phyloP scores from a whole-genome alignment of 2,113 vertebrate species.

The Marmota monax region DNA sequence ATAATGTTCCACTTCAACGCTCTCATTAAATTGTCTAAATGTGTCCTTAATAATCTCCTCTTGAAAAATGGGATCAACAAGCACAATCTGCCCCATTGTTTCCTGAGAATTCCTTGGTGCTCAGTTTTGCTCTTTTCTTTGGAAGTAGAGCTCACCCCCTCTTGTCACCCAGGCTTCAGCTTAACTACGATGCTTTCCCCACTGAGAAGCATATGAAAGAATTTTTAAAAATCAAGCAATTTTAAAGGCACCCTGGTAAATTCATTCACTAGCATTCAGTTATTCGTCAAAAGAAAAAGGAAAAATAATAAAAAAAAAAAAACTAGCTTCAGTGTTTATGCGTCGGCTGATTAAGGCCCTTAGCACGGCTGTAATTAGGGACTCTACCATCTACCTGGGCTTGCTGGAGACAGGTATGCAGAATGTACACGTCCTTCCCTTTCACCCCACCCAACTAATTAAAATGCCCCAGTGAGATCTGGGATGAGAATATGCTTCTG shows the following conservation, averaged over 20 bases:
- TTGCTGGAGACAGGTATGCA: fast-evolving
- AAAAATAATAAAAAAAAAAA: background rate
- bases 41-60: background rate
- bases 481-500: background rate
- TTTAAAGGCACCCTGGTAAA: conserved; percentile 5
- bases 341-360: background rate
- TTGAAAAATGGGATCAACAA: background rate
- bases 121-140: background rate
- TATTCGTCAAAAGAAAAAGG: background rate
- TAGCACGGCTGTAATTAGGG: background rate
- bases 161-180: background rate
- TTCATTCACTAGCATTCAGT: background rate
- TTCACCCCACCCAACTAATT: background rate
- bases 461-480: conserved; percentile 6
- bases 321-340: background rate
- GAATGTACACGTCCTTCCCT: fast-evolving
- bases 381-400: background rate
- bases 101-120: background rate
- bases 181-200: background rate
- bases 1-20: background rate
- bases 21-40: conserved; percentile 41
- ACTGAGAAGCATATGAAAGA: background rate
- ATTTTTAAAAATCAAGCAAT: background rate
- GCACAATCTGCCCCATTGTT: background rate
- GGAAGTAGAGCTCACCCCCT: background rate